Evolutionary conservation across 2,888 invertebrate species (phyloP).

Genomic region (Hirtodrosophila alboralis): DNA sequence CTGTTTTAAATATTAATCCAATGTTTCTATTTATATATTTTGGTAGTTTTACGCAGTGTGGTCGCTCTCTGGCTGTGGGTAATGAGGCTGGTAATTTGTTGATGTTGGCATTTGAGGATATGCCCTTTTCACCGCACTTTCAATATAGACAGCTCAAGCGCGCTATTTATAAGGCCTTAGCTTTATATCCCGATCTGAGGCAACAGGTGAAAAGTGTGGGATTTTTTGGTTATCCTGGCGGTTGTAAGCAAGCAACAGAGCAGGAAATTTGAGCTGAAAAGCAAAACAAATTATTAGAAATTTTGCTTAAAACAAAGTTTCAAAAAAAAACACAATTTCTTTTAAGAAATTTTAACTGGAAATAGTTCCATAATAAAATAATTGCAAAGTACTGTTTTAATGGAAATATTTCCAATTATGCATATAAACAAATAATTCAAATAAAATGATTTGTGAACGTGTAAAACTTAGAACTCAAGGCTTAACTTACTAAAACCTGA

Average conservation of each 20-base stretch:
- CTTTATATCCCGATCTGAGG: constrained; percentile 87
- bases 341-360: too few relatives aligned
- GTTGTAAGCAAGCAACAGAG: constrained; percentile 18
- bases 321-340: too few relatives aligned
- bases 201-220: constrained; percentile 87
- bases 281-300: too few relatives aligned
- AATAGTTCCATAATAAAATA: too few relatives aligned
- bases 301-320: neutral
- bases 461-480: too few relatives aligned
- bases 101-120: constrained; percentile 89
- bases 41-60: constrained; percentile 87
- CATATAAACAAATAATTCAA: too few relatives aligned
- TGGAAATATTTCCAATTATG: too few relatives aligned
- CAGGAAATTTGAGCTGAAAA: constrained; percentile 18
- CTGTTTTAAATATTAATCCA: too few relatives aligned
- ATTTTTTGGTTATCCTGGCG: constrained; percentile 76
- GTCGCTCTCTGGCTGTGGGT: constrained; percentile 88
- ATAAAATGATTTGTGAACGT: too few relatives aligned
- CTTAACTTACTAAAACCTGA: neutral
- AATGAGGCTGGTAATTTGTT: constrained; percentile 88
- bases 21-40: too few relatives aligned
- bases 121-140: constrained; percentile 90
- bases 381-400: too few relatives aligned
- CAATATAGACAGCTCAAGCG: constrained; percentile 87
- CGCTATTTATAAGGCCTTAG: constrained; percentile 87